phyloP scores from a whole-genome alignment of 2,113 vertebrate species.

The Odobenus rosmarus region DNA sequence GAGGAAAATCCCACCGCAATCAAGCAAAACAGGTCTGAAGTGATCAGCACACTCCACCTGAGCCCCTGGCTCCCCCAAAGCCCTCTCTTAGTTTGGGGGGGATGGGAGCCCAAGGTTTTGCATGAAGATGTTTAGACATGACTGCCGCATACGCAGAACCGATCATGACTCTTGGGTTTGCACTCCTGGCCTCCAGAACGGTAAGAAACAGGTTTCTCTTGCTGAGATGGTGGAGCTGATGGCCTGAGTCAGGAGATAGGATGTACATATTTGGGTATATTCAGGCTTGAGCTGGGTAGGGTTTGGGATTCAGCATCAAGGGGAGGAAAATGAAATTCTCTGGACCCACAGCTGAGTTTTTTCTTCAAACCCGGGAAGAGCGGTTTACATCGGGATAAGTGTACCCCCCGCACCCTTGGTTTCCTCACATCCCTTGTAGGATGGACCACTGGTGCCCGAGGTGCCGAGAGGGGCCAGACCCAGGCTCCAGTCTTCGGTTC shows the following conservation, averaged over 20 bases:
- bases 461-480: rapidly evolving
- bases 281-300: neutral
- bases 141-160: rapidly evolving
- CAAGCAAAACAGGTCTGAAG: neutral
- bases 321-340: neutral
- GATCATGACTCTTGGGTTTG: neutral
- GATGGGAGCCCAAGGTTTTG: neutral
- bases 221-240: neutral
- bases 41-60: rapidly evolving
- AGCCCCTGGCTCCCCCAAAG: rapidly evolving
- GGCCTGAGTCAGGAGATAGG: neutral
- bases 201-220: no score
- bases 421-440: no score
- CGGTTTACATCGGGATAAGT: rapidly evolving
- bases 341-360: neutral
- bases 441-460: rapidly evolving
- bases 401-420: no score
- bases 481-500: neutral
- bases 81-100: rapidly evolving
- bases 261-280: rapidly evolving
- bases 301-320: neutral
- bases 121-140: neutral
- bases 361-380: neutral
- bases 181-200: rapidly evolving
- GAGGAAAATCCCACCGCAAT: neutral